Evolutionary conservation across 2,888 invertebrate genomes (phyloP).

Genomic region (Ernsta delagoae): DNA sequence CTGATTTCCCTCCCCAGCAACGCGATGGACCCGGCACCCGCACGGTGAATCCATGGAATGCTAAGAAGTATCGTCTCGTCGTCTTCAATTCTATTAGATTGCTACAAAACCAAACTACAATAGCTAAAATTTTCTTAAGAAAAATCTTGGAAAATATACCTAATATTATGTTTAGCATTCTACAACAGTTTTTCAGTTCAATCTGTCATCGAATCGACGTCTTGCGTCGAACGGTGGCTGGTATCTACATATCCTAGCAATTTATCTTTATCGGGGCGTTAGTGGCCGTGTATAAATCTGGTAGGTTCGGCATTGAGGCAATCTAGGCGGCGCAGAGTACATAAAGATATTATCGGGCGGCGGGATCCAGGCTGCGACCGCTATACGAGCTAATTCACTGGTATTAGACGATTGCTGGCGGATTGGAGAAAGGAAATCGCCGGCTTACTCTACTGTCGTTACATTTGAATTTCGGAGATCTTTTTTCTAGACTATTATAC

Average conservation of each 20-base stretch:
- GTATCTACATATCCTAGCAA: background rate
- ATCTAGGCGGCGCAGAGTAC: constrained; percentile 6
- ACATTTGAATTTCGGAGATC: background rate
- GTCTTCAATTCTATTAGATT: no score
- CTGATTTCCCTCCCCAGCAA: no score
- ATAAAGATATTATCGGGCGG: constrained; percentile 13
- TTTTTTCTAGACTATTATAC: background rate
- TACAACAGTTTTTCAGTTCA: background rate
- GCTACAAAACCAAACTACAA: no score
- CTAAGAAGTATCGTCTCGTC: no score
- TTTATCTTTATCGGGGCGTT: constrained; percentile 4
- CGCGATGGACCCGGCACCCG: no score
- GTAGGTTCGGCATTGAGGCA: constrained; percentile 9
- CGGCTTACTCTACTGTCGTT: background rate
- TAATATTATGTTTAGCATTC: background rate
- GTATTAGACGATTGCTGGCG: background rate
- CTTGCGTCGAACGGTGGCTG: background rate
- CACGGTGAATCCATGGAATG: no score
- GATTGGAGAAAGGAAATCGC: background rate
- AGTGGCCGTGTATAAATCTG: constrained; percentile 8
- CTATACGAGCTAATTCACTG: constrained; percentile 8
- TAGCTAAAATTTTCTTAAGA: no score
- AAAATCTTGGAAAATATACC: no score
- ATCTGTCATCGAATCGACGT: background rate
- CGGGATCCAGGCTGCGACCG: constrained; percentile 2